phyloP scores from a whole-genome alignment of 2,113 vertebrate species.

The Hemichromis elongatus region DNA sequence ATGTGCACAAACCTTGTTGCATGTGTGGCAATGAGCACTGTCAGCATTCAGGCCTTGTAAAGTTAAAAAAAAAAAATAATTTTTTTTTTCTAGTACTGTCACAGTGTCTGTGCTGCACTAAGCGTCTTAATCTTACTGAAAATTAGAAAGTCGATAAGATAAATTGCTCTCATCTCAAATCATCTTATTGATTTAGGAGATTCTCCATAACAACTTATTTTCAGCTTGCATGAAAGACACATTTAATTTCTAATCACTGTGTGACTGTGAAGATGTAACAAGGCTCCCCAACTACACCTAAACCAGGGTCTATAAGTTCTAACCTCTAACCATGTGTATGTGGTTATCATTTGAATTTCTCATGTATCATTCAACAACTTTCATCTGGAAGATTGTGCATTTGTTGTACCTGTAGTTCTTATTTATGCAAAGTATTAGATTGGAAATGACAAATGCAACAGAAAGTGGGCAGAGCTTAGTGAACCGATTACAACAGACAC shows the following conservation, averaged over 20 bases:
- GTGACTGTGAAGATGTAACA: background rate
- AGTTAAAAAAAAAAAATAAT: too few species aligned
- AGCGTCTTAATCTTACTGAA: background rate
- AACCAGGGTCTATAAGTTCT: background rate
- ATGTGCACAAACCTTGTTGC: background rate
- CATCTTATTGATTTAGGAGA: background rate
- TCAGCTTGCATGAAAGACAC: background rate
- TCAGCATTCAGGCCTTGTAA: background rate
- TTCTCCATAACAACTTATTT: fast-evolving
- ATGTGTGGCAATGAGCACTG: background rate
- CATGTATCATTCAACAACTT: background rate
- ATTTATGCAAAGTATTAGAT: background rate
- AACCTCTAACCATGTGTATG: background rate
- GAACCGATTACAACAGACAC: background rate
- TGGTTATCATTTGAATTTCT: background rate
- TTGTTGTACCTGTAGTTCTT: background rate
- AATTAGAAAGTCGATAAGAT: background rate
- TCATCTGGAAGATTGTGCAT: background rate
- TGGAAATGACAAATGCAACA: background rate
- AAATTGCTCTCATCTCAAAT: background rate
- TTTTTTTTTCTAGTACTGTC: background rate
- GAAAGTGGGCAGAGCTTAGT: background rate
- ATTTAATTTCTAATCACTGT: background rate
- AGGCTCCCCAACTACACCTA: background rate
- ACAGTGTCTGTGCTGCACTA: background rate